These are phyloP conservation scores for Abrostola triplasia DNA, from an alignment of 2,888 invertebrate species.

Conservation along the genomic window DNA sequence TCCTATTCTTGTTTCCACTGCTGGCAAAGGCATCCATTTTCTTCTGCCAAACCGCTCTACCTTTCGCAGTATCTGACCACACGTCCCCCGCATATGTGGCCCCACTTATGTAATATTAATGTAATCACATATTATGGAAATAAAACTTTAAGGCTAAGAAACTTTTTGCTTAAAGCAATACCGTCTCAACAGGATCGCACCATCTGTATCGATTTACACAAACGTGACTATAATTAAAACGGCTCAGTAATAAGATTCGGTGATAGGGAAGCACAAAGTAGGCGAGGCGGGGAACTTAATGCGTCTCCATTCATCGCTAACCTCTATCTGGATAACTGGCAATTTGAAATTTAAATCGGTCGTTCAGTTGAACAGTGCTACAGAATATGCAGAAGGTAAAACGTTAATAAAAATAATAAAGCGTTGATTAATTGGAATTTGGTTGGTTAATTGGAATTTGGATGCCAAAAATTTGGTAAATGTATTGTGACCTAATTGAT, in stretches of 20 bases:
- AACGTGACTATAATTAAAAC: conserved; percentile 39
- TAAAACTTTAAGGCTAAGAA: background rate
- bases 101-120: no score
- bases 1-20: no score
- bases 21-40: no score
- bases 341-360: conserved; percentile 86
- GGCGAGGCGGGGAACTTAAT: conserved; percentile 56
- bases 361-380: conserved; percentile 69
- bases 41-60: no score
- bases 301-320: conserved; percentile 73
- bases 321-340: conserved; percentile 80
- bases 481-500: no score
- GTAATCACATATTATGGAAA: no score
- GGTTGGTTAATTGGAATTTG: no score
- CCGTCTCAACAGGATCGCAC: background rate
- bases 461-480: no score
- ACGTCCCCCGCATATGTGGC: no score
- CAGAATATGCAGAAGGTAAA: conserved; percentile 34
- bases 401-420: background rate
- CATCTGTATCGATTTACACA: background rate
- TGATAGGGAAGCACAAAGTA: conserved; percentile 27
- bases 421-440: no score
- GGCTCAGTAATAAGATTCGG: conserved; percentile 32
- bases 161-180: background rate
- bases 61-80: no score